Percentiles rank a stretch among this genome's conserved stretches.
Evolutionary conservation across 2,113 vertebrate genomes (phyloP).

Genomic region (Dromaius novaehollandiae): DNA sequence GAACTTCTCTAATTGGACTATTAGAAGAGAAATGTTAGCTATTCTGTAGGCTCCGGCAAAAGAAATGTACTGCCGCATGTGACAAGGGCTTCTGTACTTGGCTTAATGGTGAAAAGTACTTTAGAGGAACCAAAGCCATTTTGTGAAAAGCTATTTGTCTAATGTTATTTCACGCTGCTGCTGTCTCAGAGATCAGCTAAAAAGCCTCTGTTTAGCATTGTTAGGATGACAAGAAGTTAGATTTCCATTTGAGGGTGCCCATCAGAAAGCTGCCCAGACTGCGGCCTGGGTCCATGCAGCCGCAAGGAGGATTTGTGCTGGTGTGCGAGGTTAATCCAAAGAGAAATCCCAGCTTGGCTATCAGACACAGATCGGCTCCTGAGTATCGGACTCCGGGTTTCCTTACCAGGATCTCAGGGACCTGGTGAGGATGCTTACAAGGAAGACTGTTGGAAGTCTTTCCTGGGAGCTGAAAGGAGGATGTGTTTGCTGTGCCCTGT

Average conservation of each 20-base stretch:
- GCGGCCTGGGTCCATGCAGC: not conserved
- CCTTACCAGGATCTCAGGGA: not conserved
- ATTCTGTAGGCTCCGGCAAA: not conserved
- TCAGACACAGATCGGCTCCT: not conserved
- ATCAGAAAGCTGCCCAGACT: not conserved
- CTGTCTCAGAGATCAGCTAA: not conserved
- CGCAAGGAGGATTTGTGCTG: not conserved
- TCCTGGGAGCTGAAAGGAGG: not conserved
- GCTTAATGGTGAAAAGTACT: not conserved
- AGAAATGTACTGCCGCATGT: not conserved
- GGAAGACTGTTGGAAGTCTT: not conserved
- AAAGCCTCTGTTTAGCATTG: not conserved
- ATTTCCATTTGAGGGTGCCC: not conserved
- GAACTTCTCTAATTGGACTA: not conserved
- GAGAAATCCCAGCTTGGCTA: not conserved
- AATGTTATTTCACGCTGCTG: not conserved
- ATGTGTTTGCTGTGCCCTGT: not conserved
- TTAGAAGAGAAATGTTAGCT: not conserved
- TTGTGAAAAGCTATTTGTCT: not conserved
- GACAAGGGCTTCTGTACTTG: not conserved
- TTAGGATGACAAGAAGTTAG: not conserved
- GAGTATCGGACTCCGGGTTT: not conserved
- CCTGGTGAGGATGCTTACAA: no score
- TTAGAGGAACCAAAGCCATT: not conserved
- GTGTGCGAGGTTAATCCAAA: not conserved